Conservation (phyloP, 2,888 invertebrate species). For the Apeira syringaria region DNA sequence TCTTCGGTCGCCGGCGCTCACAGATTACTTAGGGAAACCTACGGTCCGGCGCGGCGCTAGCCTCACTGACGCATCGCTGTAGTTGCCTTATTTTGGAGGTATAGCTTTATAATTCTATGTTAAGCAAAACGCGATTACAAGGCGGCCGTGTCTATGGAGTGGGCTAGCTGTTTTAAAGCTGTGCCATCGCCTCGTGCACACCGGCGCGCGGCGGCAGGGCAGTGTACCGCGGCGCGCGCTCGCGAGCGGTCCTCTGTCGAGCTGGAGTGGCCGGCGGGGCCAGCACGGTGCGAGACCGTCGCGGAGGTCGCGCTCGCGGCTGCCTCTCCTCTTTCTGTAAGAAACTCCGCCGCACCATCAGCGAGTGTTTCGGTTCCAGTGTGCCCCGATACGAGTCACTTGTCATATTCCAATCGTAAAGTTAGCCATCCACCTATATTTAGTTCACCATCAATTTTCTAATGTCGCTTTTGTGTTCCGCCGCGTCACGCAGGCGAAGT, state of each 20-base stretch:
- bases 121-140: no score
- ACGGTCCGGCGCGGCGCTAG: no score
- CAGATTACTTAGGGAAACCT: no score
- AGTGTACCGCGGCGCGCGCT: slow-evolving; percentile 72
- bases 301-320: slow-evolving; percentile 74
- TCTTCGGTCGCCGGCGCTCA: no score
- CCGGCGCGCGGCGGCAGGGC: slow-evolving; percentile 41
- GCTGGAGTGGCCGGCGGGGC: slow-evolving; percentile 78
- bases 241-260: slow-evolving; percentile 73
- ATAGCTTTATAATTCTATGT: no score
- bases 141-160: no score
- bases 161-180: no score
- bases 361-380: slow-evolving; percentile 60
- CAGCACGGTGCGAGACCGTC: slow-evolving; percentile 79
- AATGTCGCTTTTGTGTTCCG: slow-evolving; percentile 82
- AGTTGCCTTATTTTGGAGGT: no score
- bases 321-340: slow-evolving; percentile 76
- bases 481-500: slow-evolving; percentile 77
- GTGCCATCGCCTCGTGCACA: slow-evolving; percentile 44
- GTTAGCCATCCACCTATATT: slow-evolving; percentile 40
- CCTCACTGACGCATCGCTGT: no score
- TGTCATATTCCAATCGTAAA: slow-evolving; percentile 18
- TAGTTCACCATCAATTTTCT: slow-evolving; percentile 65
- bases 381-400: slow-evolving; percentile 5
- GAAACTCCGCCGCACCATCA: slow-evolving; percentile 78